phyloP scores from a whole-genome alignment of 2,113 vertebrate species.

The Plotosus lineatus region DNA sequence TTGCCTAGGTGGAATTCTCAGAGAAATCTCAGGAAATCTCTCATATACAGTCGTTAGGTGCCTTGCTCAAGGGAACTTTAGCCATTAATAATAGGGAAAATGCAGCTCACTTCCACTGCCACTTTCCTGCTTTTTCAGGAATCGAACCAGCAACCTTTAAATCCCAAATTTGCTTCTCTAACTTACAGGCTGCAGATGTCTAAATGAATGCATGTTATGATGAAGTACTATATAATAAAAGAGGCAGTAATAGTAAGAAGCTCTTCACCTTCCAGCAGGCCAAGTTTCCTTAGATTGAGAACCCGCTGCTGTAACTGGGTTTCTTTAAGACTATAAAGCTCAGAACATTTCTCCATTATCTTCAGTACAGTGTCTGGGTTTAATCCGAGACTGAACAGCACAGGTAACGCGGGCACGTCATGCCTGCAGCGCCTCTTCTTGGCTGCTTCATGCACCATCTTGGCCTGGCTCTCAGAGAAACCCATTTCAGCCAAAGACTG shows the following conservation, averaged over 20 bases:
- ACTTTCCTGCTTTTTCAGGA: too few relatives aligned
- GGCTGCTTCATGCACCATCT: conserved; percentile 58
- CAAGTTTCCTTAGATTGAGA: conserved; percentile 74
- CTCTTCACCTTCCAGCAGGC: conserved; percentile 78
- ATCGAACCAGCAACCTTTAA: too few relatives aligned
- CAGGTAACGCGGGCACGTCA: conserved; percentile 59
- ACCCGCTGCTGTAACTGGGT: conserved; percentile 69
- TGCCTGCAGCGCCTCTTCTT: conserved; percentile 48
- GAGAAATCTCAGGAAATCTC: too few relatives aligned
- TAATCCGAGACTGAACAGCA: conserved; percentile 74
- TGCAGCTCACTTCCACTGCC: too few relatives aligned
- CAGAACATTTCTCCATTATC: conserved; percentile 73
- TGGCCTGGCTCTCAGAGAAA: conserved; percentile 71
- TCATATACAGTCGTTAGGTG: too few relatives aligned
- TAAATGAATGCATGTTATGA: neutral
- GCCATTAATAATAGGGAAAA: too few relatives aligned
- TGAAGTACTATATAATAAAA: neutral
- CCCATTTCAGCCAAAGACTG: conserved; percentile 73
- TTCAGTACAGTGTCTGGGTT: conserved; percentile 66
- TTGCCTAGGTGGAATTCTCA: too few relatives aligned
- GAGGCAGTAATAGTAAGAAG: neutral
- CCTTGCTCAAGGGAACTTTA: too few relatives aligned
- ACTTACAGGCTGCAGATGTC: too few relatives aligned
- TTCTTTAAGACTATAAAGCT: conserved; percentile 64
- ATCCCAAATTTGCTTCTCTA: too few relatives aligned